Evolutionary conservation across 2,797 vertebrate species (phyloP).

Genomic region (Silurus lanzhouensis): DNA sequence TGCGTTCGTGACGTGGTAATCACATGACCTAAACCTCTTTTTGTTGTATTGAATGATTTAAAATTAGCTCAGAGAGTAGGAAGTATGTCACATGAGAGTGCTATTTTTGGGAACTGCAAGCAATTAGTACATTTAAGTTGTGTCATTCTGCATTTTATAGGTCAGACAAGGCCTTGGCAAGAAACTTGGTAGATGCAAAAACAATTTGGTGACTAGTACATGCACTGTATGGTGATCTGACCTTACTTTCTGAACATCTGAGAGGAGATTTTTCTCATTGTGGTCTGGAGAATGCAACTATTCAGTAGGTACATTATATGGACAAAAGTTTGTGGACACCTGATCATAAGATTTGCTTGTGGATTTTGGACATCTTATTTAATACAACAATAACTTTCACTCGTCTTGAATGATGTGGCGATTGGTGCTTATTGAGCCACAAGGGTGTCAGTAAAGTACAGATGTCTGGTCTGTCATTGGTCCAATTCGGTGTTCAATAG

Average conservation of each 20-base stretch:
- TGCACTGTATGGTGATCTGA: not conserved
- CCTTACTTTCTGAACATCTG: not conserved
- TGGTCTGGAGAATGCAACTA: not conserved
- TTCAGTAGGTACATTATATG: not conserved
- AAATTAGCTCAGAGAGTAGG: slow-evolving; percentile 37
- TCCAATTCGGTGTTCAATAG: no score
- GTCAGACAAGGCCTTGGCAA: not conserved
- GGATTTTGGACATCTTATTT: no score
- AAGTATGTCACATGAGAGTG: not conserved
- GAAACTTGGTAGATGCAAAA: not conserved
- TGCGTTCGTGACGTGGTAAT: not conserved
- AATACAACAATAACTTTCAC: no score
- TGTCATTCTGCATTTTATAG: slow-evolving; percentile 28
- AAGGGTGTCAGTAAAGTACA: no score
- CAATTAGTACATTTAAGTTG: slow-evolving; percentile 29
- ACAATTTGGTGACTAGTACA: not conserved
- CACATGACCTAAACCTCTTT: not conserved
- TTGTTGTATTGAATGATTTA: slow-evolving; percentile 18
- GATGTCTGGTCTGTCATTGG: no score
- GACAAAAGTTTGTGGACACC: no score
- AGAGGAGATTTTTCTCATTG: not conserved
- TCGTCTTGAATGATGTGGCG: no score
- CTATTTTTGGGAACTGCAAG: slow-evolving; percentile 32
- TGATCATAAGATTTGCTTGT: no score
- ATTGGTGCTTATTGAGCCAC: no score